Evolutionary conservation across 1,140 invertebrate species (phyloP), one percentile per base, ranked within the genome.

Genomic region (Trachelipus rathkii): DNA sequence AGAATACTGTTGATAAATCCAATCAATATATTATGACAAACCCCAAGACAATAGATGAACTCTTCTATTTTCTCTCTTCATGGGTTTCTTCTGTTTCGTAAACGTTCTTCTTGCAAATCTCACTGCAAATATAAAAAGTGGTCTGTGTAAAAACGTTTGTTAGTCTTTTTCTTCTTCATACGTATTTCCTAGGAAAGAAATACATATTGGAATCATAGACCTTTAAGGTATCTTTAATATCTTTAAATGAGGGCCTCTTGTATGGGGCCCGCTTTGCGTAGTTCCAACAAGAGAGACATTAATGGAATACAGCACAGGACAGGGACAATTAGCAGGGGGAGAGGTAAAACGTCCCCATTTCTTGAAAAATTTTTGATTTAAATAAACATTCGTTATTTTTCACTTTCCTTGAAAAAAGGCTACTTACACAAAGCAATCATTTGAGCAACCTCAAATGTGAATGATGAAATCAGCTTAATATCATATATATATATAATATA

Each of bases 201-300:
- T 10, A 43, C 44, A 71, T 0, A n/a, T 2, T 13, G 19, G 10
- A 72, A 75, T n/a, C 67, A 8, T 84, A 95, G n/a, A n/a, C n/a
- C 93, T 92, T 90, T 46, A 96, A 86, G 9, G 91, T 91, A 86
- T 94, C 92, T 84, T 93, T 92, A 75, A 97, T 91, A 70, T 93
- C 89, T 82, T 92, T 91, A 81, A 96, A 95, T 23, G 90, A 92
- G 0, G 95, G 97, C 79, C 97, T 86, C 83, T 96, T 94, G 5
- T 91, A n/a, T n/a, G n/a, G 90, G 0, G 96, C 95, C n/a, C n/a
- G n/a, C n/a, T n/a, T n/a, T 83, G 98, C 96, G 84, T 98, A 97
- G 10, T 92, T 89, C 97, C 97, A 99, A 85, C 97, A 99, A n/a
- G 72, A 93, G 90, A 19, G 93, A 95, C 94, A 99, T 96, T 6